A percentile compares a stretch with the other conserved stretches of the same genome.
These are phyloP conservation scores for Agrotis segetum DNA, from an alignment of 2,888 invertebrate species.

Conservation along the genomic window DNA sequence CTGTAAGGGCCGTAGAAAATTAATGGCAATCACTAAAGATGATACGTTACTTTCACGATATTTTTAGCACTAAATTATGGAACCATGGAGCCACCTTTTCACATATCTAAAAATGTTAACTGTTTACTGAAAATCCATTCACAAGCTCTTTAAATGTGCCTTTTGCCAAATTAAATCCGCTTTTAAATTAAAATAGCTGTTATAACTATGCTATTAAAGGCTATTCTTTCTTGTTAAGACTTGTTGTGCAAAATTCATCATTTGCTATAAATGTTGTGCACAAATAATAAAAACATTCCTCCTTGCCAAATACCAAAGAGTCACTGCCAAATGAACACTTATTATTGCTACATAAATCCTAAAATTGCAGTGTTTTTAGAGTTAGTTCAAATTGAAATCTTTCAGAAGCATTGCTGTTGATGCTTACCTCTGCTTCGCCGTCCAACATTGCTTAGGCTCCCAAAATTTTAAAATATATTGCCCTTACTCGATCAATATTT, in stretches of 20 bases:
- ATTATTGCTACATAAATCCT: slow-evolving; percentile 24
- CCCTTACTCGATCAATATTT: slow-evolving; percentile 35
- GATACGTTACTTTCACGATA: slow-evolving; percentile 7
- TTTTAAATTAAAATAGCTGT: slow-evolving; percentile 30
- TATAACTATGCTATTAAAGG: slow-evolving; percentile 19
- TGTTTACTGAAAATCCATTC: slow-evolving; percentile 36
- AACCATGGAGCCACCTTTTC: slow-evolving; percentile 32
- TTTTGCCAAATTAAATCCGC: slow-evolving; percentile 53
- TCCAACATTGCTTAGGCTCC: slow-evolving; percentile 68
- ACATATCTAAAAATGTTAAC: slow-evolving; percentile 43
- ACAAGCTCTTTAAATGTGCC: slow-evolving; percentile 59
- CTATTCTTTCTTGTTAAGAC: slow-evolving; percentile 31
- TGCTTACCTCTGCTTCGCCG: slow-evolving; percentile 73
- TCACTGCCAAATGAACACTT: slow-evolving; percentile 53
- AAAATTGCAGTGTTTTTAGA: slow-evolving; percentile 40
- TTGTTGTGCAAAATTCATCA: slow-evolving; percentile 20
- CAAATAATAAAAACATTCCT: slow-evolving; percentile 58
- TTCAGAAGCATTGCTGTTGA: slow-evolving; percentile 46
- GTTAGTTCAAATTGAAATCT: slow-evolving; percentile 22
- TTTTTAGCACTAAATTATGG: slow-evolving; percentile 1
- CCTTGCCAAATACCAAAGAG: slow-evolving; percentile 61
- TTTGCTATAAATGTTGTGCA: slow-evolving; percentile 48
- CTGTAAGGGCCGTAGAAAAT: slow-evolving; percentile 58
- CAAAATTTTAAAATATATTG: slow-evolving; percentile 19
- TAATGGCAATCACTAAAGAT: slow-evolving; percentile 29